Base-by-base conservation (phyloP, 2,113 vertebrate genomes). In the Thalassarche chlororhynchos region DNA sequence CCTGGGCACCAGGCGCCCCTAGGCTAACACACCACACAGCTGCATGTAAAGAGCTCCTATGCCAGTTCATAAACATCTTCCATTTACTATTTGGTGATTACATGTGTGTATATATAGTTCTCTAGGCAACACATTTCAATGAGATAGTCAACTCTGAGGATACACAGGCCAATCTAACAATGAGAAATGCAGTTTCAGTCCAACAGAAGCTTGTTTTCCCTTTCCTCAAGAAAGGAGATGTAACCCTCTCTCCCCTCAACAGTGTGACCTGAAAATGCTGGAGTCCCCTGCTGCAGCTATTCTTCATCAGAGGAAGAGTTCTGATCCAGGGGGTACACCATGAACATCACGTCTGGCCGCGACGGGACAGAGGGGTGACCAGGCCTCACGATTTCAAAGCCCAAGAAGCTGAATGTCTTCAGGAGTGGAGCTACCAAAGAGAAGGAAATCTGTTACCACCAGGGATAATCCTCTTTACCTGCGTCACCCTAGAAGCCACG, bases 351-450 rank as follows among this genome's bases (percentile, higher is more conserved):
- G 14, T 99, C 99, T 14, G 99, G 98, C 93, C 98, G 98, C 7
- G 98, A 97, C 1, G 99, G 99, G 60, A 99, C 99, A 89, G 98
- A 98, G 26, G 99, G 99, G 96, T 99, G 98, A 46, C 99, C 99
- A 49, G 99, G 99, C 94, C 99, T 99, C 97, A 99, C 99, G 75
- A 99, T 98, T 98, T 99, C 99, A 95, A 99, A 99, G 97, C 99
- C 99, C 98, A 99, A 96, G 98, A 99, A 99, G 98, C 99, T 99
- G 98, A 99, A 99, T 11, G 99, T 99, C 98, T 98, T 99, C 97
- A 99, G 98, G 97, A 99, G 98, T 29, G 99, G 98, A 98, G 98
- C 99, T 99, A 97, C 65, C 94, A 79, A 92, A 96, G 54, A 97
- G 78, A 94, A 83, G 92, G 79, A 95, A 40, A 89, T 28, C 13